Evolutionary conservation across 2,888 invertebrate species (phyloP).

Genomic region (Chymomyza amoena): DNA sequence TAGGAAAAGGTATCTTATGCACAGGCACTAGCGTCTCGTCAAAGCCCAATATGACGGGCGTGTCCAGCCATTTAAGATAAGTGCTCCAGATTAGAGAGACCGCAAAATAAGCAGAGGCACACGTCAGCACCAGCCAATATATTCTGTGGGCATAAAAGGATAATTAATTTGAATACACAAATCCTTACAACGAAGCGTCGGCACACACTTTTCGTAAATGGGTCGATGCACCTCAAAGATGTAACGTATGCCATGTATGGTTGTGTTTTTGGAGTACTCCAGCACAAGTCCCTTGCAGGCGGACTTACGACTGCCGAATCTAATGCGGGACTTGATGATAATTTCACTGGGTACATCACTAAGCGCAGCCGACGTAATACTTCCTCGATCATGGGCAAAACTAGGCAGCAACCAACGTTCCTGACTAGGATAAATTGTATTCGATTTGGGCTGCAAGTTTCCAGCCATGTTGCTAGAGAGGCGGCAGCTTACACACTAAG

Average conservation of each 20-base stretch:
- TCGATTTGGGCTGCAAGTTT: constrained; percentile 41
- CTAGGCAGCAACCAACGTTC: constrained; percentile 51
- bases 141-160: constrained; percentile 47
- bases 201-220: constrained; percentile 71
- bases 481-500: constrained; percentile 38
- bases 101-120: constrained; percentile 73
- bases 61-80: constrained; percentile 73
- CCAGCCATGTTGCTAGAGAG: constrained; percentile 29
- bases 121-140: constrained; percentile 71
- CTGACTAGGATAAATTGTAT: constrained; percentile 50
- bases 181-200: not conserved
- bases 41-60: constrained; percentile 76
- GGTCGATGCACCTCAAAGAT: constrained; percentile 76
- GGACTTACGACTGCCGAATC: constrained; percentile 71
- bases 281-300: constrained; percentile 73
- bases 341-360: constrained; percentile 73
- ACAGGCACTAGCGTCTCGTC: constrained; percentile 77
- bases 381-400: constrained; percentile 49
- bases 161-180: not conserved
- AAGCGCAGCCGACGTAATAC: constrained; percentile 64
- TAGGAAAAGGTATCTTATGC: constrained; percentile 75
- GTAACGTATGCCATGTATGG: constrained; percentile 77
- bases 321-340: constrained; percentile 75
- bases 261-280: constrained; percentile 75
- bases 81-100: constrained; percentile 74